These are phyloP conservation scores for Zingel zingel DNA, from an alignment of 2,113 vertebrate species.

Conservation along the genomic window DNA sequence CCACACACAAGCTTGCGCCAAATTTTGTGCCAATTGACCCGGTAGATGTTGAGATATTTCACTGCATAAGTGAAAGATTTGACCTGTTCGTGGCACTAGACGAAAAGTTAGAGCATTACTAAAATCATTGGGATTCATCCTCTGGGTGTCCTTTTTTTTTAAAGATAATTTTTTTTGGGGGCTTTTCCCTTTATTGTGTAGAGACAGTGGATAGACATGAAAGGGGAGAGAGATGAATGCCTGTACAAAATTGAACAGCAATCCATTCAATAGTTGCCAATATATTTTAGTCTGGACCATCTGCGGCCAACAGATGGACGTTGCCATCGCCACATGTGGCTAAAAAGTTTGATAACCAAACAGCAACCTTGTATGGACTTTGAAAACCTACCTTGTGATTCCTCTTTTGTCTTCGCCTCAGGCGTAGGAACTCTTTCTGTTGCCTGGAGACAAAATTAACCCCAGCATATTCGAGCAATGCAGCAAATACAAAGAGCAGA, in stretches of 20 bases:
- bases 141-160: too few relatives aligned
- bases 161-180: too few relatives aligned
- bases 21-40: neutral
- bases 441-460: conserved; percentile 99
- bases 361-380: conserved; percentile 37
- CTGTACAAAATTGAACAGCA: neutral
- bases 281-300: neutral
- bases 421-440: conserved; percentile 97
- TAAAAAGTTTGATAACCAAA: conserved; percentile 29
- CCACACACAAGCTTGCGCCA: neutral
- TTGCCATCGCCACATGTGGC: neutral
- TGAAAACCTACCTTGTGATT: conserved; percentile 90
- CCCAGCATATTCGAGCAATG: conserved; percentile 96
- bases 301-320: neutral
- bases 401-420: conserved; percentile 92
- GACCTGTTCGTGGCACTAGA: neutral
- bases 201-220: too few relatives aligned
- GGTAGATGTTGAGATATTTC: neutral
- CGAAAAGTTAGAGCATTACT: neutral
- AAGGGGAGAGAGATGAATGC: neutral
- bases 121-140: neutral
- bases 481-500: conserved; percentile 98
- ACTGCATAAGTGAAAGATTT: neutral
- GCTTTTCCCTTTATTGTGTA: too few relatives aligned
- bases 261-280: neutral